These are phyloP conservation scores for Achlya flavicornis DNA, from an alignment of 2,888 invertebrate species.

Conservation along the genomic window DNA sequence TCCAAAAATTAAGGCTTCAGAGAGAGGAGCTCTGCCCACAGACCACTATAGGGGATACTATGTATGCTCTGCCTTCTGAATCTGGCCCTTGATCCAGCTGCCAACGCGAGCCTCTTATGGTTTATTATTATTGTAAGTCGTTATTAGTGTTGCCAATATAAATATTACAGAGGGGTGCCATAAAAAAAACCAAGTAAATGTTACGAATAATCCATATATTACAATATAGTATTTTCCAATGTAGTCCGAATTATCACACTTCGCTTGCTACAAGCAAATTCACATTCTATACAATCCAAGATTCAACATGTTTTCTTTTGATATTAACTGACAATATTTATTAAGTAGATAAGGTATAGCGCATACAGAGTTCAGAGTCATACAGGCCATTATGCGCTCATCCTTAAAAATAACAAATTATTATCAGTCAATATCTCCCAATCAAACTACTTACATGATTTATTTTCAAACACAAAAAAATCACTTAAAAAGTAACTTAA, in stretches of 20 bases:
- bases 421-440: not conserved
- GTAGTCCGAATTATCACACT: conserved; percentile 41
- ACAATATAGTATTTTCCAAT: conserved; percentile 45
- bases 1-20: too few species aligned
- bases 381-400: not conserved
- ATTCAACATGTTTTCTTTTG: not conserved
- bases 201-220: conserved; percentile 33
- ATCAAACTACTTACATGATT: not conserved
- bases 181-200: conserved; percentile 13
- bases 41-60: too few species aligned
- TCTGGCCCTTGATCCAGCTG: too few species aligned
- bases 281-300: not conserved
- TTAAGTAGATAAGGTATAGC: not conserved
- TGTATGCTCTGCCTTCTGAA: too few species aligned
- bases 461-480: conserved; percentile 12
- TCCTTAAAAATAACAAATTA: not conserved
- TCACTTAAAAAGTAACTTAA: conserved; percentile 10
- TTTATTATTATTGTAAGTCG: too few species aligned
- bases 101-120: too few species aligned
- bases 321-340: conserved; percentile 1
- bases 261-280: conserved; percentile 18
- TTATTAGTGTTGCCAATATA: too few species aligned
- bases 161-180: not conserved
- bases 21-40: too few species aligned
- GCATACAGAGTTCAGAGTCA: not conserved